Evolutionary conservation across 2,888 invertebrate species (phyloP), one percentile per base, ranked within the genome.

Genomic region (Chromoteleia sp.): DNA sequence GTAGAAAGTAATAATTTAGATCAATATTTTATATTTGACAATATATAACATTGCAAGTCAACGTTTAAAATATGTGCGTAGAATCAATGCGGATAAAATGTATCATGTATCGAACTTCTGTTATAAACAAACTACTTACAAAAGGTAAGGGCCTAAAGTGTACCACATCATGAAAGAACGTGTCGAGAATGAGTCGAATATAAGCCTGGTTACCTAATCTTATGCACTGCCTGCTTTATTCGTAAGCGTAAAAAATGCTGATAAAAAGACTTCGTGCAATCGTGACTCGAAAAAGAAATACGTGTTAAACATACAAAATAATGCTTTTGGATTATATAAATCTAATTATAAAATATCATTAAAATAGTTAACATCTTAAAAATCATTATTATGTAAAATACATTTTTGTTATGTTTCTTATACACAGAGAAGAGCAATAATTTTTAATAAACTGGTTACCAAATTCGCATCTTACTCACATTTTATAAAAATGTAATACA

Each of bases 131-230:
- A 48, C 33, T 33, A 48, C 2, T 25, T 14, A 52, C 52, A 73
- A 73, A 33, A 61, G 33, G 56, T 70, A 63, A 70, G 39, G 61
- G 30, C 70, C 54, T 65, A 65, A 77, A 76, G 63, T 56, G 41
- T 58, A 56, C 29, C 70, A 52, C 65, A 61, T 71, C 58, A 33
- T 52, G 41, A 36, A 43, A 70, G 65, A 63, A 77, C 70, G 63
- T 71, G 70, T 70, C 15, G 70, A 71, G 71, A 77, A 63, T 71
- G 59, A 65, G 36, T 54, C 25, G 61, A 30, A 54, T 71, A 59
- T 65, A 78, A 78, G 52, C 43, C 78, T 65, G 33, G 52, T 36
- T 67, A 39, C 65, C 52, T 67, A 67, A 67, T 39, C 52, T 52
- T 39, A 67, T 50, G 39, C 71, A 41, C 43, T 48, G 17, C 19